Conservation (phyloP, 2,113 vertebrate species). For the Mugil cephalus region DNA sequence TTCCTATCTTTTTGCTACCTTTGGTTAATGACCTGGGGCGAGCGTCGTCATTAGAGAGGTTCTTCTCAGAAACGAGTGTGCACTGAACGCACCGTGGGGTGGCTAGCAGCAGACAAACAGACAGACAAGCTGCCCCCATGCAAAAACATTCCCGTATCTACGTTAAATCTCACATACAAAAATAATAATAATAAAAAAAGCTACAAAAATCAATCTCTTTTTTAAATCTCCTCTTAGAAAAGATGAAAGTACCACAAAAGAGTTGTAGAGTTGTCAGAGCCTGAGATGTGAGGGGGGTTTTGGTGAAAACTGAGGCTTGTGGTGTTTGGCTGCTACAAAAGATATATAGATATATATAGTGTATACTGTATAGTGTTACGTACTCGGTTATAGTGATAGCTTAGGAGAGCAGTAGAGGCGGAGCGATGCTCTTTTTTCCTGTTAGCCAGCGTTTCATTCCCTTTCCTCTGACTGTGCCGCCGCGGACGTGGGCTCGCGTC, state of each 20-base stretch:
- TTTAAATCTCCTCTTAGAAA: constrained; percentile 86
- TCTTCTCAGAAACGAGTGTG: constrained; percentile 95
- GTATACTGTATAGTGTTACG: constrained; percentile 83
- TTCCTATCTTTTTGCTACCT: constrained; percentile 93
- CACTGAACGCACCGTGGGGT: constrained; percentile 88
- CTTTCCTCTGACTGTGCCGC: constrained; percentile 75
- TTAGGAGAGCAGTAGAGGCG: constrained; percentile 86
- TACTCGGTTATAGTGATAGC: constrained; percentile 91
- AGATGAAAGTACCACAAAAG: constrained; percentile 99
- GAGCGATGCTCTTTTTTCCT: constrained; percentile 93
- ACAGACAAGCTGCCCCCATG: constrained; percentile 92
- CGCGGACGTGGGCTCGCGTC: constrained; percentile 2
- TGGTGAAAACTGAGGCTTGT: constrained; percentile 98
- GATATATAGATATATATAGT: constrained; percentile 87
- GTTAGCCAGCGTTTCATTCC: constrained; percentile 88
- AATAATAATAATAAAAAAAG: constrained; percentile 94
- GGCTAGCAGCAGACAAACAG: constrained; percentile 86
- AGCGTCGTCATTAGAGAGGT: constrained; percentile 89
- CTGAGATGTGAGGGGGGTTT: constrained; percentile 98
- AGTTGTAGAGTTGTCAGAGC: constrained; percentile 91
- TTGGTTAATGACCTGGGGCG: constrained; percentile 96
- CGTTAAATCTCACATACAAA: constrained; percentile 98
- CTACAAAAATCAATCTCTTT: constrained; percentile 97
- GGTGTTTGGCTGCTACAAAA: constrained; percentile 99
- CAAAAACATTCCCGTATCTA: constrained; percentile 96